Conservation (phyloP, 2,113 vertebrate genomes). For the Platichthys stellatus region DNA sequence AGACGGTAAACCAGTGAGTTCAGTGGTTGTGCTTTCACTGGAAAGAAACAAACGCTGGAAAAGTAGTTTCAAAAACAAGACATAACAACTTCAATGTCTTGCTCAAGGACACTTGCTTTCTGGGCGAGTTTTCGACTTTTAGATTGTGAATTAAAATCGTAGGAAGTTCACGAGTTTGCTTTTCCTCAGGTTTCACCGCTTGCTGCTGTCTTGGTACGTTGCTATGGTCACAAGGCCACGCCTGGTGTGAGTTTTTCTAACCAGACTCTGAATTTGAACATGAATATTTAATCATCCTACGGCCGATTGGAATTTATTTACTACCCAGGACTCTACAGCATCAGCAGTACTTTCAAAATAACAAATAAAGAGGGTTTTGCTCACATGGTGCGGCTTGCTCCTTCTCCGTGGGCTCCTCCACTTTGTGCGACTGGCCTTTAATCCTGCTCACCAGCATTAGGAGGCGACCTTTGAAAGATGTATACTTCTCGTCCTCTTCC, state of each 20-base stretch:
- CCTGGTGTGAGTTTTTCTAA: neutral
- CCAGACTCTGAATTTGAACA: neutral
- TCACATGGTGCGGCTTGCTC: conserved; percentile 90
- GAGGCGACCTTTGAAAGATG: conserved; percentile 90
- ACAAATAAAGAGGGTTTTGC: conserved; percentile 49
- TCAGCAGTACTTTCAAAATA: neutral
- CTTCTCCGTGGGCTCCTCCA: conserved; percentile 85
- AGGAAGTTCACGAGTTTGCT: neutral
- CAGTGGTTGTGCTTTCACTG: neutral
- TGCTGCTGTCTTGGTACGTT: neutral
- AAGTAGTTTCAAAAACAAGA: neutral
- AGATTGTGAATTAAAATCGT: neutral
- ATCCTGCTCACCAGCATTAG: conserved; percentile 90
- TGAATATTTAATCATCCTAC: neutral
- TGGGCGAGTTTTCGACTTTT: neutral
- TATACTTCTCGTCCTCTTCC: conserved; percentile 88
- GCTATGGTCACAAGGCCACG: neutral
- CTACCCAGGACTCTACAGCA: neutral
- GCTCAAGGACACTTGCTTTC: neutral
- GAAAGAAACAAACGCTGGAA: neutral
- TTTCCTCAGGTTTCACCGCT: neutral
- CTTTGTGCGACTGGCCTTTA: conserved; percentile 88
- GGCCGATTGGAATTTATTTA: neutral
- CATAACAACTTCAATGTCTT: neutral
- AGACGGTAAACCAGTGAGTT: neutral